Evolutionary conservation across 2,113 vertebrate species (phyloP), one percentile per base, ranked within the genome.

Genomic region (Arenaria interpres): DNA sequence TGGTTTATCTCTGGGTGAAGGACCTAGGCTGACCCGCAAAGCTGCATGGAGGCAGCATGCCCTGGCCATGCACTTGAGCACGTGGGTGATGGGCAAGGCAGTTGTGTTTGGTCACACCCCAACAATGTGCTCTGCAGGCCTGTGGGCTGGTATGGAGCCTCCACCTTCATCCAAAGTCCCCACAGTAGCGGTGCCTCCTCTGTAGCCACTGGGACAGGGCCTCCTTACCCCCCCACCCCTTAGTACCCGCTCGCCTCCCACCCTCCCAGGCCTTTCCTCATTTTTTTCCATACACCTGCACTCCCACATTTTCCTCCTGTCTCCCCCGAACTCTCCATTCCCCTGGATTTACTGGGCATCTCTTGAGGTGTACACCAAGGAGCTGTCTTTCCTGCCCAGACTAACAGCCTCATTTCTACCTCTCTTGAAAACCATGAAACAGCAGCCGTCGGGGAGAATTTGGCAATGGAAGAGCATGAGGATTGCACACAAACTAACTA

Each of bases 381-480:
- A 82, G 9, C 4, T 66, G 25, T 54, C 33, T 72, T 71, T 54
- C 45, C 45, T 66, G 24, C 45, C 10, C 22, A 54, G 45, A 46
- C 10, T 3, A 4, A 67, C 51, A 67, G 32, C 24, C 41, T 90
- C 23, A 30, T 87, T 78, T 83, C 72, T 62, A 27, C 8, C 27
- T 23, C 39, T 6, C 4, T 12, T 53, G 56, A 59, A 88, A 64
- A 21, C 20, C 37, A 46, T 2, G 28, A n/a, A 60, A 37, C 32
- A 67, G 72, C 35, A 35, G 23, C 14, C 1, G 0, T 22, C 0
- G 0, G 41, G 32, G 20, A 2, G 43, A 87, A 69, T 75, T 33
- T 6, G 39, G 13, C 56, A 69, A 37, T 46, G 33, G 37, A 57
- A 81, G 71, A 59, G n/a, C n/a, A 30, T 54, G 39, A 69, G 22